These are phyloP conservation scores for Lampris megalopsis DNA, from an alignment of 2,113 vertebrate species.

Conservation along the genomic window DNA sequence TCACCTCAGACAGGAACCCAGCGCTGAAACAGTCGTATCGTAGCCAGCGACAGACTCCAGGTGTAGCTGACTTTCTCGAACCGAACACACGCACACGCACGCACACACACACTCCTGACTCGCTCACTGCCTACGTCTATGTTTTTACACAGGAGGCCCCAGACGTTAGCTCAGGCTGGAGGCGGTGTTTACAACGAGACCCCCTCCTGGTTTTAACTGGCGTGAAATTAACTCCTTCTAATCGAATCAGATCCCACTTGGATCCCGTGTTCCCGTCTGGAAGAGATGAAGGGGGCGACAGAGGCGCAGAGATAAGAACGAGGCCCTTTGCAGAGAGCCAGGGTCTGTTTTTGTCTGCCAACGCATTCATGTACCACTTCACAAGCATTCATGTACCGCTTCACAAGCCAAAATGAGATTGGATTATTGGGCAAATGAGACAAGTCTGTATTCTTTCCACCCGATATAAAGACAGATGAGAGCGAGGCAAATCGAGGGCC, in stretches of 20 bases:
- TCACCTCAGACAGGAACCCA: conserved; percentile 16
- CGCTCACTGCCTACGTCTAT: conserved; percentile 5
- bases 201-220: conserved; percentile 63
- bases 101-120: background rate
- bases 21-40: conserved; percentile 18
- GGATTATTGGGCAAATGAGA: background rate
- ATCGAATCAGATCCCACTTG: conserved; percentile 52
- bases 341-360: background rate
- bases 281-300: background rate
- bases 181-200: conserved; percentile 54
- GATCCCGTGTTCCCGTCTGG: conserved; percentile 7
- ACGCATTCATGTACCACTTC: background rate
- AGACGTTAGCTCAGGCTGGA: conserved; percentile 73
- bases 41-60: conserved; percentile 53
- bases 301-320: background rate
- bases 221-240: conserved; percentile 69
- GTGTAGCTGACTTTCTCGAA: conserved; percentile 26
- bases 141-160: conserved; percentile 16
- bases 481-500: conserved; percentile 31
- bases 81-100: too few species aligned
- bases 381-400: background rate
- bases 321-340: background rate
- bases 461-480: conserved; percentile 11
- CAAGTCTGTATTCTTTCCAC: background rate
- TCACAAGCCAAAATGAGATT: background rate